Base-by-base conservation (phyloP, 2,888 invertebrate species). In the Neoscelio sp. region DNA sequence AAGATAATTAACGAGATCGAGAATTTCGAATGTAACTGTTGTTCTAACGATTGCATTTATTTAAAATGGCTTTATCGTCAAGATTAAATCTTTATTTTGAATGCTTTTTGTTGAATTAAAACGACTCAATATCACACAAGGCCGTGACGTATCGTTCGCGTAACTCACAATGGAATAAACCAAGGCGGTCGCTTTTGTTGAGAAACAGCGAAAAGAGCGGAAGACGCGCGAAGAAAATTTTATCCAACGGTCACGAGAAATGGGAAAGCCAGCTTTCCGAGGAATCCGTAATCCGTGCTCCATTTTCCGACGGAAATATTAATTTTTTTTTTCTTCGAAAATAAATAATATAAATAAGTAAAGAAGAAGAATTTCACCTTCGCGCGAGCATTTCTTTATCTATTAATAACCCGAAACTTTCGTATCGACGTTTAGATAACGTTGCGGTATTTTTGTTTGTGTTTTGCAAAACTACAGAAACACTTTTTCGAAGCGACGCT, bases 91-190 rank as follows among this genome's bases (percentile, higher is more conserved):
- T 54, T 65, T 44, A 26, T 65, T 44, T 42, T 20, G 17, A 33
- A 20, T 15, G 44, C 40, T 30, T 42, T 52, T 42, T 30, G 65
- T 65, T 54, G 26, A 54, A 54, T 33, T 54, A 46, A 67, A 44
- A 15, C 33, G 30, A 52, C 30, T 40, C 12, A 40, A 46, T 44
- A 67, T 67, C 54, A 46, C 33, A 44, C 44, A 67, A 54, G 67
- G 54, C 44, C 46, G 35, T 30, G 30, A 15, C 42, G 44, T 67
- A 67, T 67, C 54, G 42, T 46, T 54, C 67, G 23, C 54, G 67
- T 67, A 54, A 54, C 17, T 56, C 28, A 68, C 68, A 68, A 56
- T 68, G 56, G 68, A 68, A 68, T 68, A 68, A 68, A 56, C 68
- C 56, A 23, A 18, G 18, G 17, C 28, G 20, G 56, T 56, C 15